These are phyloP conservation scores for Dromaius novaehollandiae DNA, from an alignment of 2,113 vertebrate genomes.

Conservation along the genomic window DNA sequence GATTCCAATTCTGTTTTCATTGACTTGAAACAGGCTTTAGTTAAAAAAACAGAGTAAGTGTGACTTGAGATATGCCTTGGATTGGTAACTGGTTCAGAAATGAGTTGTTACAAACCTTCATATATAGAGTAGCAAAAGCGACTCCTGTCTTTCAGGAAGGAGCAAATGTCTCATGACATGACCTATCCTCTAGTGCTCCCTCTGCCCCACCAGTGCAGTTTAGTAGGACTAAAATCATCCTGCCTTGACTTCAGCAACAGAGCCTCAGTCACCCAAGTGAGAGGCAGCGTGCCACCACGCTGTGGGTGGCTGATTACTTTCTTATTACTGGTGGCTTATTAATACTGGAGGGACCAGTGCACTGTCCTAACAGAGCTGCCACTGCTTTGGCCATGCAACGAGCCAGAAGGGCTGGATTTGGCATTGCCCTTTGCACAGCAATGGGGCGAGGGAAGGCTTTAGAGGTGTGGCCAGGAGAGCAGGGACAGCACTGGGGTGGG, in stretches of 20 bases:
- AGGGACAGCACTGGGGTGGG: not conserved
- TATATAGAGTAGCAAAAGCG: not conserved
- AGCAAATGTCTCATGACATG: not conserved
- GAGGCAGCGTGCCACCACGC: too few relatives aligned
- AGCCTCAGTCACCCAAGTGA: too few relatives aligned
- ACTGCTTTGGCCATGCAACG: too few relatives aligned
- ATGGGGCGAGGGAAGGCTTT: not conserved
- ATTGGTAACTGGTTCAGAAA: fast-evolving
- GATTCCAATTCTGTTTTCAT: not conserved
- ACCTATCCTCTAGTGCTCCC: not conserved
- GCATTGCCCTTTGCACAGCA: not conserved
- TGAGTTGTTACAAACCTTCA: not conserved
- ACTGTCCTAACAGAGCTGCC: too few relatives aligned
- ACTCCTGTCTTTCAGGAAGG: not conserved
- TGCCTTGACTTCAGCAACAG: not conserved
- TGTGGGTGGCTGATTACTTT: too few relatives aligned
- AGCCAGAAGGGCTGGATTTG: not conserved
- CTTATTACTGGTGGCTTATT: too few relatives aligned
- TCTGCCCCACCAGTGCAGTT: not conserved
- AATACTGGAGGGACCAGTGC: too few relatives aligned
- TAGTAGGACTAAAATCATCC: not conserved
- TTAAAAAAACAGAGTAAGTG: fast-evolving
- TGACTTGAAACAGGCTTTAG: not conserved
- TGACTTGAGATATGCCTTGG: fast-evolving
- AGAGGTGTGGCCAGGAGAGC: not conserved